These are phyloP conservation scores for Sebastolobus altivelis DNA, from an alignment of 2,797 vertebrate genomes.

Conservation along the genomic window DNA sequence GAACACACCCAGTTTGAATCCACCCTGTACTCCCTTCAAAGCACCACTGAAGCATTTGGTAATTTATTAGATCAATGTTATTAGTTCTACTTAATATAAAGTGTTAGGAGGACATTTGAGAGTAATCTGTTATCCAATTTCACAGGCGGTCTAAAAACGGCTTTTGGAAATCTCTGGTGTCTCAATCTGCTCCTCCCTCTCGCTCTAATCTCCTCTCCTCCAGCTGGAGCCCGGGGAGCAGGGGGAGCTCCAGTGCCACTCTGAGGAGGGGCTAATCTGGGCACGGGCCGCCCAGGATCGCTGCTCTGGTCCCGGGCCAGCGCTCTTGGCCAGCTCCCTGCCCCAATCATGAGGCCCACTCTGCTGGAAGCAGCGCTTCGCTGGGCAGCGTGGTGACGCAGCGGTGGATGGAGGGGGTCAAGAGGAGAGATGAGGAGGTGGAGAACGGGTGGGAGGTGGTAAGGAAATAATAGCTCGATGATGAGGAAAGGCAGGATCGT, in stretches of 20 bases:
- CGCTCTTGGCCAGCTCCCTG: conserved; percentile 66
- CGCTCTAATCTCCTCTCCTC: conserved; percentile 75
- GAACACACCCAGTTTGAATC: conserved; percentile 46
- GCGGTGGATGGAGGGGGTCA: conserved; percentile 47
- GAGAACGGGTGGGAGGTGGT: conserved; percentile 11
- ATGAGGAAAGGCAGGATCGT: conserved; percentile 13
- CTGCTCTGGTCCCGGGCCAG: conserved; percentile 74
- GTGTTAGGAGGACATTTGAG: conserved; percentile 76
- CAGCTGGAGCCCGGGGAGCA: conserved; percentile 72
- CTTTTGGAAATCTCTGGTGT: conserved; percentile 76
- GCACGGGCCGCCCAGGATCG: conserved; percentile 72
- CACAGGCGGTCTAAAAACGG: conserved; percentile 76
- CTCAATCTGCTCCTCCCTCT: conserved; percentile 70
- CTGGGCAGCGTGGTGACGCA: conserved; percentile 32
- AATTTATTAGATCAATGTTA: conserved; percentile 79
- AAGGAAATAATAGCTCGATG: conserved; percentile 32
- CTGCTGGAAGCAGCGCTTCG: conserved; percentile 37
- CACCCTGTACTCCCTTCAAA: conserved; percentile 49
- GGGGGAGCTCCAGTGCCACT: conserved; percentile 62
- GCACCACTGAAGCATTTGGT: conserved; percentile 62
- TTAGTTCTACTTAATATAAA: conserved; percentile 82
- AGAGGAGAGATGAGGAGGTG: conserved; percentile 26
- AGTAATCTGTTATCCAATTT: conserved; percentile 83
- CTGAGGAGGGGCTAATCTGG: conserved; percentile 77
- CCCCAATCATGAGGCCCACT: conserved; percentile 58